Base-by-base conservation (phyloP, 2,888 invertebrate genomes). In the Chymomyza caudatula region DNA sequence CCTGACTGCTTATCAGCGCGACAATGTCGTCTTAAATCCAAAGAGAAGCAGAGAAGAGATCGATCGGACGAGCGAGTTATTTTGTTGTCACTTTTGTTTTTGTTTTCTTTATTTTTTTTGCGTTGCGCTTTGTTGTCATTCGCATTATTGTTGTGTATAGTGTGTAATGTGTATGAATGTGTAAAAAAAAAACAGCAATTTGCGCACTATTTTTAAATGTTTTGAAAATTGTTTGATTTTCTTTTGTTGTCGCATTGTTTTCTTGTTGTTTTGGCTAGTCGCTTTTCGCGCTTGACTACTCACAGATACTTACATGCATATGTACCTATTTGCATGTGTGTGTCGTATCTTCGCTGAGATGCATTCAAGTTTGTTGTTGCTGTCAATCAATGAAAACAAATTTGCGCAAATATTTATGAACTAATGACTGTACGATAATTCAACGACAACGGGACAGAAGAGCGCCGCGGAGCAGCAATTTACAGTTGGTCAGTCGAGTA, bases 171-270 rank as follows among this genome's bases (percentile, higher is more conserved):
- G 53, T 71, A 66, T 47, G 11, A 13, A 15, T 54, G 4, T 49
- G 53, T 68, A 64, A 51, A 62, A 75, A 80, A 85, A 70, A 86
- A 80, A 83, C 85, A 83, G 80, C 80, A 86, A 87, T 85, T 84
- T 87, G 86, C 88, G 86, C 86, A 88, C 88, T 87, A 88, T 86
- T 88, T 86, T 87, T 77, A 87, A 82, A 87, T 72, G 69, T 68
- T 77, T 79, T 85, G 66, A 69, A 76, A 78, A 71, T 73, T 82
- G 68, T 85, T 73, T 71, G 61, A 59, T 65, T 67, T 72, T 54
- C 67, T 37, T 65, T 54, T 73, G 43, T 68, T 73, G 62, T 75
- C 63, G 54, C 55, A n/a, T 53, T 5, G 2, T 49, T 56, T 55
- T 67, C 51, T 66, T 44, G 51, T 25, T 56, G 11, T 37, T 37